Conservation (phyloP, 2,888 invertebrate genomes). For the Corbicula japonica region DNA sequence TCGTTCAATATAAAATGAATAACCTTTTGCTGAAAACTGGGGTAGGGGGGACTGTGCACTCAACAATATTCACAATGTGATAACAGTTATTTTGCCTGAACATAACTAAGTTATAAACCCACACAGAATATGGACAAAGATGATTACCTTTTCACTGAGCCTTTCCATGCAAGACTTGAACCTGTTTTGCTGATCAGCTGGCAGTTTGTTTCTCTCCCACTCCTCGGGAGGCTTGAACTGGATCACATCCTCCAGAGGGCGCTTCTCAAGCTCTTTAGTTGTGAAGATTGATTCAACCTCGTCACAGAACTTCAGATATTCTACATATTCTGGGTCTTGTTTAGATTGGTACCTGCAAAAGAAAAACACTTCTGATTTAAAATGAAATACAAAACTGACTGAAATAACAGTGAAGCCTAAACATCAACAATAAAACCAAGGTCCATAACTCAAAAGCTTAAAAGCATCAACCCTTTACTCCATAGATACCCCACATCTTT, state of each 20-base stretch:
- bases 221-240: conserved; percentile 84
- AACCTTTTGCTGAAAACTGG: too few species aligned
- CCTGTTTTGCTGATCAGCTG: conserved; percentile 74
- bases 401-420: too few species aligned
- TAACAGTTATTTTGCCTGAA: neutral
- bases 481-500: too few species aligned
- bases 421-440: too few species aligned
- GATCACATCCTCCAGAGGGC: conserved; percentile 81
- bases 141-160: conserved; percentile 83
- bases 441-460: too few species aligned
- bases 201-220: conserved; percentile 80
- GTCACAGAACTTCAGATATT: conserved; percentile 84
- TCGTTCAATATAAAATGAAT: too few species aligned
- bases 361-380: too few species aligned
- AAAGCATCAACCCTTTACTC: too few species aligned
- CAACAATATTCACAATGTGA: neutral
- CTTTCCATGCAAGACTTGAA: conserved; percentile 80
- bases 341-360: conserved; percentile 78
- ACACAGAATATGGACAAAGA: neutral
- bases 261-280: conserved; percentile 85
- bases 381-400: too few species aligned
- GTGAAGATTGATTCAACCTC: conserved; percentile 86
- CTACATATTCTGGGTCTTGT: conserved; percentile 79
- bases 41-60: too few species aligned
- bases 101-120: neutral